Percentiles rank a stretch among this genome's conserved stretches.
Evolutionary conservation across 2,888 invertebrate species (phyloP).

Genomic region (Enchytraeus crypticus): DNA sequence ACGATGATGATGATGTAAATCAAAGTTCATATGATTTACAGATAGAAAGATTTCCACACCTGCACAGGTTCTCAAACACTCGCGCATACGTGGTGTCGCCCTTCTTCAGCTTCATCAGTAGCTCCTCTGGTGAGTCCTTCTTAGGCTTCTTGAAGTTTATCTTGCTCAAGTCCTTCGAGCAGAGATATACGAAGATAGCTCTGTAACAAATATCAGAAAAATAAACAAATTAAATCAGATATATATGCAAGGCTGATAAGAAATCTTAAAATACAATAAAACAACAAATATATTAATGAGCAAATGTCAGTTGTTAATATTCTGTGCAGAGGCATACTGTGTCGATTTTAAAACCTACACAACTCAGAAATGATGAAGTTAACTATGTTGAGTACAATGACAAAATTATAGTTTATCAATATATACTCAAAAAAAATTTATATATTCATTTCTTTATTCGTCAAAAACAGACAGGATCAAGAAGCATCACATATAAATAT

Average conservation of each 20-base stretch:
- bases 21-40: too few relatives aligned
- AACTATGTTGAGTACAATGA: too few relatives aligned
- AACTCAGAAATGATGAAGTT: too few relatives aligned
- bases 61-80: conserved; percentile 49
- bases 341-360: too few relatives aligned
- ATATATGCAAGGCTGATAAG: background rate
- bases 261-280: background rate
- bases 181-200: conserved; percentile 48
- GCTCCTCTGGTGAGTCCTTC: conserved; percentile 47
- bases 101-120: conserved; percentile 45
- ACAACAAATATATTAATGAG: background rate
- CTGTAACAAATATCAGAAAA: conserved; percentile 27
- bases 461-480: too few relatives aligned
- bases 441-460: too few relatives aligned
- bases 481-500: too few relatives aligned
- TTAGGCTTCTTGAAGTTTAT: conserved; percentile 44
- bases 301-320: too few relatives aligned
- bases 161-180: conserved; percentile 46
- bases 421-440: too few relatives aligned
- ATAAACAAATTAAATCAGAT: background rate
- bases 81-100: conserved; percentile 49
- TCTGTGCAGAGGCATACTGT: too few relatives aligned
- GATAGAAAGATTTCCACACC: conserved; percentile 34
- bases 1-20: too few relatives aligned
- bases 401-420: too few relatives aligned